Evolutionary conservation across 1,140 invertebrate genomes (phyloP).

Genomic region (Drosophila nannoptera): DNA sequence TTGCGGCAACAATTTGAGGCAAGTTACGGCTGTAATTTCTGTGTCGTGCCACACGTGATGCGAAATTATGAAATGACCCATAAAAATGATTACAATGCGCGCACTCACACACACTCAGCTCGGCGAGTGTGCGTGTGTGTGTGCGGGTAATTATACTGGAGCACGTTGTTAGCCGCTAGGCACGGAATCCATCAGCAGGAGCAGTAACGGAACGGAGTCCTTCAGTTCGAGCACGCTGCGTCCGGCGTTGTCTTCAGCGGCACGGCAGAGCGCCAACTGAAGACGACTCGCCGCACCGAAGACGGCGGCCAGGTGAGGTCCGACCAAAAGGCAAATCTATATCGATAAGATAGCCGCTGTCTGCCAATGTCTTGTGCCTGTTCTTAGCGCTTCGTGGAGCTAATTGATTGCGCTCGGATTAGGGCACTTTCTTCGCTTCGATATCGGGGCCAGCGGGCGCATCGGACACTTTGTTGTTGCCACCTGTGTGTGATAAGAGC

Average conservation of each 20-base stretch:
- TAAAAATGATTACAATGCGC: conserved; percentile 73
- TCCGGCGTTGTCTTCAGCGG: conserved; percentile 49
- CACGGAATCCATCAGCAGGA: conserved; percentile 42
- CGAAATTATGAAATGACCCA: conserved; percentile 70
- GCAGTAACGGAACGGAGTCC: background rate
- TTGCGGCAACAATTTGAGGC: conserved; percentile 34
- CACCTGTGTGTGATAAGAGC: conserved; percentile 30
- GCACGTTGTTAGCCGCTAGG: conserved; percentile 29
- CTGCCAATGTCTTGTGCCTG: conserved; percentile 30
- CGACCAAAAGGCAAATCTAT: conserved; percentile 35
- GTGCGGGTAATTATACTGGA: conserved; percentile 60
- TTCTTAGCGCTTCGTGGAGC: conserved; percentile 56
- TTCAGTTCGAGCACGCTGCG: background rate
- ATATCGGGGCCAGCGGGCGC: conserved; percentile 39
- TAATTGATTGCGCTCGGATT: conserved; percentile 71
- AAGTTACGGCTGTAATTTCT: conserved; percentile 55
- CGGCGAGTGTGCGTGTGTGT: too few relatives aligned
- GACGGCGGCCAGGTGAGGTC: conserved; percentile 34
- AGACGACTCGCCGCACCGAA: conserved; percentile 21
- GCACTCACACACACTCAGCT: too few relatives aligned
- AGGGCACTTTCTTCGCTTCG: conserved; percentile 64
- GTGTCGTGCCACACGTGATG: conserved; percentile 73
- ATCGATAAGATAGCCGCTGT: conserved; percentile 62
- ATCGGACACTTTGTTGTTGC: conserved; percentile 2
- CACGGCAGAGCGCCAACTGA: conserved; percentile 48